phyloP scores from a whole-genome alignment of 2,888 invertebrate genomes.

The Nectonema munidae region DNA sequence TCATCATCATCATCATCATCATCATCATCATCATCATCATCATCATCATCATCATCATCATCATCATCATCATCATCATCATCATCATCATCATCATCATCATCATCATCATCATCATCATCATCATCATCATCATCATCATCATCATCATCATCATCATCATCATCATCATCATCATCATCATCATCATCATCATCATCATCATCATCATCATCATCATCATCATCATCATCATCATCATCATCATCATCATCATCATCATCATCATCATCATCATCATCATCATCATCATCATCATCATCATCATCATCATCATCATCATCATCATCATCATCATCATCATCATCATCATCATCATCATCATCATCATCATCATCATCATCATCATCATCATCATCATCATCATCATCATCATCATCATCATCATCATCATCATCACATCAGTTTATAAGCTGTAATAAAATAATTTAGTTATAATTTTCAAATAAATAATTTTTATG shows the following conservation, averaged over 20 bases:
- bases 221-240: slow-evolving; percentile 10
- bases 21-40: slow-evolving; percentile 10
- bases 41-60: slow-evolving; percentile 11
- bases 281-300: slow-evolving; percentile 13
- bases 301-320: slow-evolving; percentile 13
- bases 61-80: slow-evolving; percentile 12
- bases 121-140: slow-evolving; percentile 12
- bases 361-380: slow-evolving; percentile 14
- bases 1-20: slow-evolving; percentile 12
- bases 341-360: slow-evolving; percentile 14
- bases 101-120: slow-evolving; percentile 11
- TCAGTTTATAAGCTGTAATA: too few relatives aligned
- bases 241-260: slow-evolving; percentile 10
- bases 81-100: slow-evolving; percentile 10
- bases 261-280: slow-evolving; percentile 10
- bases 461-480: too few relatives aligned
- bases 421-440: slow-evolving; percentile 14
- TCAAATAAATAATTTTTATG: not conserved
- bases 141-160: slow-evolving; percentile 10
- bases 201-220: slow-evolving; percentile 8
- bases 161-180: slow-evolving; percentile 11
- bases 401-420: slow-evolving; percentile 14
- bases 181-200: slow-evolving; percentile 12
- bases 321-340: slow-evolving; percentile 11
- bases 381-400: slow-evolving; percentile 13